phyloP scores from a whole-genome alignment of 2,113 vertebrate species.

The Notiomystis cincta region DNA sequence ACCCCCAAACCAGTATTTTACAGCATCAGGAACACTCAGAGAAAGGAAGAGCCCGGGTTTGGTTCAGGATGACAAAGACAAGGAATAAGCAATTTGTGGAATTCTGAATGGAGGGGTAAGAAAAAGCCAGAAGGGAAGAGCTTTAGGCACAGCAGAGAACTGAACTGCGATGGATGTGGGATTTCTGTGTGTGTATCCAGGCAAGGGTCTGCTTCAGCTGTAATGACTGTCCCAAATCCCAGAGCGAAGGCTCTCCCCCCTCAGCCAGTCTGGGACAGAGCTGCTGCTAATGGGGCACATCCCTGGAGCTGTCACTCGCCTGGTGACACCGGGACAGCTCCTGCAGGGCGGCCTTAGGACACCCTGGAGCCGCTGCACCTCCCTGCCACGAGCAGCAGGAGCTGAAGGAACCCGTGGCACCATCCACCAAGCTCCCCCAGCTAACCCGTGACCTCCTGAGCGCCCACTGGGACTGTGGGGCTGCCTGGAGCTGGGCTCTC shows the following conservation, averaged over 20 bases:
- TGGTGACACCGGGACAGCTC: not conserved
- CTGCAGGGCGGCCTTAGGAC: accelerated
- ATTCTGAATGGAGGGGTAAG: not conserved
- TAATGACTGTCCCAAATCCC: constrained; percentile 60
- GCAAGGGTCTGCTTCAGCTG: constrained; percentile 25
- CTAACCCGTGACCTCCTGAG: not conserved
- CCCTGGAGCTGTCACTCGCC: not conserved
- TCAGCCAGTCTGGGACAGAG: not conserved
- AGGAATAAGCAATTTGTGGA: not conserved
- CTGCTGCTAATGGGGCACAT: not conserved
- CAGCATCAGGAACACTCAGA: not conserved
- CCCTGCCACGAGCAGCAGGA: too few relatives aligned
- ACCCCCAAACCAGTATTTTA: not conserved
- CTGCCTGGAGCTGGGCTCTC: not conserved
- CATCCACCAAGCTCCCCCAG: accelerated
- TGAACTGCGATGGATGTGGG: not conserved
- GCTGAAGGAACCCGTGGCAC: accelerated
- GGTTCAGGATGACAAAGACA: not conserved
- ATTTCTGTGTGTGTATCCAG: not conserved
- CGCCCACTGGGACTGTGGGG: accelerated
- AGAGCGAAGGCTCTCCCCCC: not conserved
- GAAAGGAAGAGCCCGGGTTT: not conserved
- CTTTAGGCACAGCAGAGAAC: constrained; percentile 31
- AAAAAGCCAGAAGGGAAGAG: not conserved
- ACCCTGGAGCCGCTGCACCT: not conserved